Evolutionary conservation across 2,888 invertebrate genomes (phyloP), one percentile per base, ranked within the genome.

Genomic region (Cancer borealis): DNA sequence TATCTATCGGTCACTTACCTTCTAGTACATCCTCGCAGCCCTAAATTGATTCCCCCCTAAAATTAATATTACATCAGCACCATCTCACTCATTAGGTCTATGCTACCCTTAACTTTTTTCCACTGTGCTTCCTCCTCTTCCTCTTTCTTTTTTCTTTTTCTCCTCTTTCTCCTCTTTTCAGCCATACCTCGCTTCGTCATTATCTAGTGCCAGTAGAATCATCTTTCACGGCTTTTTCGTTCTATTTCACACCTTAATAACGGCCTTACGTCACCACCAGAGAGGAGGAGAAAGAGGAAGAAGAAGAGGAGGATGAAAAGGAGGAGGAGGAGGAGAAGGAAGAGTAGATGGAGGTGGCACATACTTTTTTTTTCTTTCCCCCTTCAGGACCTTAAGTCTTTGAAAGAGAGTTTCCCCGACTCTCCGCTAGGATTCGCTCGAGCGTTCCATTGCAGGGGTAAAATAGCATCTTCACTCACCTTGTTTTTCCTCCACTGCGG

Each of bases 401-500:
- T 21, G 66, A 66, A n/a, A 73, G 26, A 73, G 30, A 79, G 79
- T 79, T 79, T 79, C 6, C 8, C 30, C 30, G 79, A 79, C 79
- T 30, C 79, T 79, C 5, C 54, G n/a, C n/a, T n/a, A 66, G 66
- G 66, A 66, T n/a, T 79, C 30, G 79, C 30, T 14, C 79, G 79
- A 79, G 79, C 30, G 79, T 30, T 79, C 79, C 79, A 79, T 79
- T 26, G 79, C 79, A 17, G 79, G 30, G 30, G 26, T 30, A 79
- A 79, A 79, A 79, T 79, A 79, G 26, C 79, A 79, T 79, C 79
- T 79, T 79, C 79, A 79, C 79, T 79, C 30, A 79, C 79, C 30
- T 79, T 79, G 79, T 79, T 79, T 79, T 79, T 79, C 79, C 79
- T 79, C 79, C 30, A 6, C 30, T 12, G 26, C 12, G 79, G 79